Percentiles rank a stretch among this genome's conserved stretches.
Conservation (phyloP, 1,140 invertebrate genomes). For the Prorops nasuta region DNA sequence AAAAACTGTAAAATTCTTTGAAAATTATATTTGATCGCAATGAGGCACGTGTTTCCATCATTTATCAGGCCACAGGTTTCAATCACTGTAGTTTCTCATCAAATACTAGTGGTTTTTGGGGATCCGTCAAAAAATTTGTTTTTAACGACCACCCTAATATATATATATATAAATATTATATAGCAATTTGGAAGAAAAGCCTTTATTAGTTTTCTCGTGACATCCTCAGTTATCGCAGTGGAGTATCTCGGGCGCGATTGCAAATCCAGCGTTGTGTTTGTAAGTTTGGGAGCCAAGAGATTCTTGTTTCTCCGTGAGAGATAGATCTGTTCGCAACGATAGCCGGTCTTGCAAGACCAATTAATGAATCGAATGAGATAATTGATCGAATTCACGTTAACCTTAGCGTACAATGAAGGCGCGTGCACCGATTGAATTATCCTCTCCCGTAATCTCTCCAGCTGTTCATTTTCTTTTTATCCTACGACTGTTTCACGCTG, state of each 20-base stretch:
- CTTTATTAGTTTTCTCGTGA: neutral
- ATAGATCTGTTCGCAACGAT: neutral
- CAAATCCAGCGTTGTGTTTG: neutral
- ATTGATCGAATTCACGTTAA: constrained; percentile 25
- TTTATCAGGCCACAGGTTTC: too few species aligned
- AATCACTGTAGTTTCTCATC: too few species aligned
- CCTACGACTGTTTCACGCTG: constrained; percentile 2
- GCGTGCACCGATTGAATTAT: constrained; percentile 10
- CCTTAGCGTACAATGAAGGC: neutral
- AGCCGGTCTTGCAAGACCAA: constrained; percentile 9
- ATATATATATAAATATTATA: too few species aligned
- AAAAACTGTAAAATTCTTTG: too few species aligned
- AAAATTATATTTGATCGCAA: too few species aligned
- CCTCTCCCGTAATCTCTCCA: constrained; percentile 15
- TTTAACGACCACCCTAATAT: too few species aligned
- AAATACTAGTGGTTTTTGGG: too few species aligned
- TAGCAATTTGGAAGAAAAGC: too few species aligned
- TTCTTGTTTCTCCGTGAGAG: neutral
- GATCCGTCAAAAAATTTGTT: too few species aligned
- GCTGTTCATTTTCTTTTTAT: constrained; percentile 10
- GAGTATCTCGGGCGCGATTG: neutral
- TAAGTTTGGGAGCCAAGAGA: neutral
- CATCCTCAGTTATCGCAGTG: neutral
- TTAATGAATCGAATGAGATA: constrained; percentile 27
- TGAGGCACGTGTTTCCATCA: too few species aligned